phyloP scores from a whole-genome alignment of 2,797 vertebrate genomes.

The Brachyrhaphis roseni region DNA sequence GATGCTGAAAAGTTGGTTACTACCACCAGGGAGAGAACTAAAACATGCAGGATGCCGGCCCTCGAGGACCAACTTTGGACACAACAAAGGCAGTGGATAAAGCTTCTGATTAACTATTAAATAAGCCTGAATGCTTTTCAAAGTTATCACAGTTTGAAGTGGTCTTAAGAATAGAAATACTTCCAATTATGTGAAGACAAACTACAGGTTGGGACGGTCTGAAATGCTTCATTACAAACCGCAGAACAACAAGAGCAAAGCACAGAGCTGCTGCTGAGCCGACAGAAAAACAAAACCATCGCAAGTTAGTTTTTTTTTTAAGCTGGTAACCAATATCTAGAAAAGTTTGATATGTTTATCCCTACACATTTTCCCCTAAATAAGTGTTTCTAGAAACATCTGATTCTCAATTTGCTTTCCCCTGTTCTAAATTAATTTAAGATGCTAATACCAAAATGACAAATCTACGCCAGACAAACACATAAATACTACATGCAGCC shows the following conservation, averaged over 20 bases:
- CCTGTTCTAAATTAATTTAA: background rate
- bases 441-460: background rate
- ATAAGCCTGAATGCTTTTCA: background rate
- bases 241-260: background rate
- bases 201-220: background rate
- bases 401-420: background rate
- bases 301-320: background rate
- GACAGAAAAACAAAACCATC: background rate
- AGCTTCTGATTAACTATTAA: background rate
- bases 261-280: background rate
- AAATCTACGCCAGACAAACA: background rate
- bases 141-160: background rate
- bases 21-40: no score
- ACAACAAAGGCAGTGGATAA: background rate
- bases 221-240: background rate
- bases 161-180: background rate
- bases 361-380: background rate
- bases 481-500: background rate
- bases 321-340: background rate
- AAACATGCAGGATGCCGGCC: no score
- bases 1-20: no score
- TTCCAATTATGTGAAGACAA: background rate
- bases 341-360: background rate
- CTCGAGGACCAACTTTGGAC: no score
- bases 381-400: background rate